phyloP scores from a whole-genome alignment of 2,113 vertebrate genomes.

The Hassar affinis region DNA sequence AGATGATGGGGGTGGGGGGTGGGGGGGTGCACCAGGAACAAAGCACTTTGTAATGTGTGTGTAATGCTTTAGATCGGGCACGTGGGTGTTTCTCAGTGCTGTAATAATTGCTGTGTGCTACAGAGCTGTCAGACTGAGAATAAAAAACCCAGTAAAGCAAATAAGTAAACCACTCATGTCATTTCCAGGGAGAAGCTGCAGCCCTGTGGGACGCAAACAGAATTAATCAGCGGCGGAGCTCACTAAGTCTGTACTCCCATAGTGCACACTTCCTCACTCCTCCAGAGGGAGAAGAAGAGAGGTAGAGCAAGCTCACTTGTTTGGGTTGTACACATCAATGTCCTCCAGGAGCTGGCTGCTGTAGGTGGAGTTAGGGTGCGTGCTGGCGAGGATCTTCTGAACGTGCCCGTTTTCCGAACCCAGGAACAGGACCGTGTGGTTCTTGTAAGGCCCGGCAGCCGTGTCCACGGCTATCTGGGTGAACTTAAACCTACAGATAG shows the following conservation, averaged over 20 bases:
- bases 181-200: constrained; percentile 22
- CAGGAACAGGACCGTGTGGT: constrained; percentile 86
- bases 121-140: constrained; percentile 31
- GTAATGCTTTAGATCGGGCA: constrained; percentile 16
- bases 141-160: constrained; percentile 28
- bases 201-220: constrained; percentile 17
- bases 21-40: neutral
- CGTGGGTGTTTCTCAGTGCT: constrained; percentile 33
- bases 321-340: constrained; percentile 82
- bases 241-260: constrained; percentile 12
- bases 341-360: constrained; percentile 83
- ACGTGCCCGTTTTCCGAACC: constrained; percentile 84
- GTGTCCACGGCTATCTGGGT: constrained; percentile 86
- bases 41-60: constrained; percentile 24
- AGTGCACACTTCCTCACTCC: constrained; percentile 7
- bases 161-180: constrained; percentile 31
- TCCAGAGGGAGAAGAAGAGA: neutral
- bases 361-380: constrained; percentile 60
- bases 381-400: constrained; percentile 83
- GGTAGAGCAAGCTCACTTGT: constrained; percentile 70
- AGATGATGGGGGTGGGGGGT: neutral
- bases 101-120: constrained; percentile 37
- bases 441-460: constrained; percentile 76
- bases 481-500: constrained; percentile 75
- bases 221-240: constrained; percentile 21